Evolutionary conservation across 1,140 invertebrate species (phyloP).

Genomic region (Phenacoccus solenopsis): DNA sequence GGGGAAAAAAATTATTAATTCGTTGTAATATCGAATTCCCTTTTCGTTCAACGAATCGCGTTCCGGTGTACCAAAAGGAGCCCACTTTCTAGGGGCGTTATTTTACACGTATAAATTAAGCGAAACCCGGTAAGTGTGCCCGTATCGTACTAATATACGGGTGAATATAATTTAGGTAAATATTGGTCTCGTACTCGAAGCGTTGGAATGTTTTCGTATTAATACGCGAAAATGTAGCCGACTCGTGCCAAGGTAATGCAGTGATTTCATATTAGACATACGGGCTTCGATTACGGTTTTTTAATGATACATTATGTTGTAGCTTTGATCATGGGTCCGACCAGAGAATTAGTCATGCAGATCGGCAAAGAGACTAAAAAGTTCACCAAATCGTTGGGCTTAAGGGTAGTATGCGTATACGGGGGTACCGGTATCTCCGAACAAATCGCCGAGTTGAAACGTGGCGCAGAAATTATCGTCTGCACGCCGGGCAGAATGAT

Average conservation of each 20-base stretch:
- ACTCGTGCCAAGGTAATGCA: background rate
- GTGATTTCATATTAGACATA: background rate
- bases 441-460: constrained; percentile 94
- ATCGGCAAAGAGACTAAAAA: constrained; percentile 95
- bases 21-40: too few species aligned
- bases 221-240: background rate
- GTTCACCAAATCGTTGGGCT: constrained; percentile 77
- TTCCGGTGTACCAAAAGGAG: too few species aligned
- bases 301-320: constrained; percentile 18
- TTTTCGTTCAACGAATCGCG: too few species aligned
- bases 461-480: constrained; percentile 96
- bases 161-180: background rate
- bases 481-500: constrained; percentile 99
- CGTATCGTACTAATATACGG: background rate
- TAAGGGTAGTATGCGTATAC: constrained; percentile 92
- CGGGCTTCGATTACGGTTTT: background rate
- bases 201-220: constrained; percentile 1
- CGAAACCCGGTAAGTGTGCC: background rate
- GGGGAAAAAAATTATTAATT: too few species aligned
- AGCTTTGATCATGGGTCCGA: constrained; percentile 94
- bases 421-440: constrained; percentile 96
- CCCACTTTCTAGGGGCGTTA: background rate
- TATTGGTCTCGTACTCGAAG: background rate
- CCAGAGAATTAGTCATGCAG: constrained; percentile 96
- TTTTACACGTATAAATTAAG: background rate